These are phyloP conservation scores for Drosophila nr. medialis DNA, from an alignment of 2,888 invertebrate genomes.

Conservation along the genomic window DNA sequence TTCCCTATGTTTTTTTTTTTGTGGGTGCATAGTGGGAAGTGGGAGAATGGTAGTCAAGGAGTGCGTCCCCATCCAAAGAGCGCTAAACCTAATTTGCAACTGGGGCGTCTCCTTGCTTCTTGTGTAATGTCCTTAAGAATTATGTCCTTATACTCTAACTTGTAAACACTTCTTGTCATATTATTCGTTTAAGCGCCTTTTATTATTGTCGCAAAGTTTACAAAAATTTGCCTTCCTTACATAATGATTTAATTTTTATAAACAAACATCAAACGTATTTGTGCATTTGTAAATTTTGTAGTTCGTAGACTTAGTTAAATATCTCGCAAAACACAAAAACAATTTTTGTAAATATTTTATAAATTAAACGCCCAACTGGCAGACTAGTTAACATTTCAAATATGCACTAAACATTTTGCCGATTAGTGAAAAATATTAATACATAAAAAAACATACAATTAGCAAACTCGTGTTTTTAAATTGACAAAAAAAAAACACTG, in stretches of 20 bases:
- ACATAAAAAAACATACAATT: conserved; percentile 22
- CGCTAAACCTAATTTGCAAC: conserved; percentile 43
- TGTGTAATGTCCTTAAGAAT: conserved; percentile 47
- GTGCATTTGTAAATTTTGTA: conserved; percentile 73
- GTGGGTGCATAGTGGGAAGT: background rate
- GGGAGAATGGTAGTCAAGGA: conserved; percentile 6
- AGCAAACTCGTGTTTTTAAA: conserved; percentile 46
- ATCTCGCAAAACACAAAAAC: conserved; percentile 17
- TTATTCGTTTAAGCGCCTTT: conserved; percentile 37
- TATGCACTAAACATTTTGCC: conserved; percentile 50
- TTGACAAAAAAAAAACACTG: conserved; percentile 61
- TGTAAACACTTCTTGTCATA: conserved; percentile 52
- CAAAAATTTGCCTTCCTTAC: conserved; percentile 53
- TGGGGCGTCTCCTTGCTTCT: conserved; percentile 53
- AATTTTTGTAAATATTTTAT: conserved; percentile 77
- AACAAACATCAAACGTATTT: conserved; percentile 30
- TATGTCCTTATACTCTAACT: conserved; percentile 60
- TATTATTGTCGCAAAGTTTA: conserved; percentile 46
- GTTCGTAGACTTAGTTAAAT: conserved; percentile 74
- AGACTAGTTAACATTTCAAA: conserved; percentile 75
- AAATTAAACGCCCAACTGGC: conserved; percentile 55
- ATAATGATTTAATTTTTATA: conserved; percentile 32
- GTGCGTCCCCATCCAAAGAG: conserved; percentile 64
- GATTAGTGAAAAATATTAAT: conserved; percentile 57
- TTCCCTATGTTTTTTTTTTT: conserved; percentile 33